Base-by-base conservation (phyloP, 2,888 invertebrate species). In the Agapostemon virescens region DNA sequence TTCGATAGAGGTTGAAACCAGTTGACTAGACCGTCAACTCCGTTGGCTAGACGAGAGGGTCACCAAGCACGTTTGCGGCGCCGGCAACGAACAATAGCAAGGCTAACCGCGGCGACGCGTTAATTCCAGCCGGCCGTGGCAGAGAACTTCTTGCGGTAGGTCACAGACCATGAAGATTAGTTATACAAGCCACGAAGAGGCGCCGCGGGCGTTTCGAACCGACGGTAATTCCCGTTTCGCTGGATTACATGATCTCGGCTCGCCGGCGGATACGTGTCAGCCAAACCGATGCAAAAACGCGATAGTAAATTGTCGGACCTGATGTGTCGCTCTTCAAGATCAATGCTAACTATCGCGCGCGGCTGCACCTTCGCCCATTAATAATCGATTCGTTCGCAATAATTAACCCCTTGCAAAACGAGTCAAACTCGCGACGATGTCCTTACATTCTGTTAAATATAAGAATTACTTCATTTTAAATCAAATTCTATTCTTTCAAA, bases 91-190 rank as follows among this genome's bases (percentile, higher is more conserved):
- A 89, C 88, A 87, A 90, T 88, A 89, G 88, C 88, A 88, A 89
- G 88, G 89, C 80, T 86, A 85, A 55, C 74, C 30, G 36, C 55
- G 49, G 49, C 52, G 64, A 63, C 69, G 74, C 81, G 77, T 83
- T 84, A 82, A 87, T 85, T 86, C 78, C 61, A 82, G 74, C 71
- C 82, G 89, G 69, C 90, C 90, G 69, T 90, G 90, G 83, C 90
- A 90, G 85, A 89, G 90, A 90, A 89, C 87, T 88, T 85, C 63
- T 86, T 88, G 83, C 79, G 85, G 85, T 85, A 88, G 88, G 87
- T 89, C 87, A 81, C 69, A 82, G 81, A 79, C 85, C 77, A 66
- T 76, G 80, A 85, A 83, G 87, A 86, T 86, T 85, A 83, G 83
- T 79, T 81, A 68, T 74, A 75, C 79, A 66, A 61, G 64, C 67